Percentiles rank a stretch among this genome's conserved stretches.
These are phyloP conservation scores for Beris morrisii DNA, from an alignment of 2,888 invertebrate species.

Conservation along the genomic window DNA sequence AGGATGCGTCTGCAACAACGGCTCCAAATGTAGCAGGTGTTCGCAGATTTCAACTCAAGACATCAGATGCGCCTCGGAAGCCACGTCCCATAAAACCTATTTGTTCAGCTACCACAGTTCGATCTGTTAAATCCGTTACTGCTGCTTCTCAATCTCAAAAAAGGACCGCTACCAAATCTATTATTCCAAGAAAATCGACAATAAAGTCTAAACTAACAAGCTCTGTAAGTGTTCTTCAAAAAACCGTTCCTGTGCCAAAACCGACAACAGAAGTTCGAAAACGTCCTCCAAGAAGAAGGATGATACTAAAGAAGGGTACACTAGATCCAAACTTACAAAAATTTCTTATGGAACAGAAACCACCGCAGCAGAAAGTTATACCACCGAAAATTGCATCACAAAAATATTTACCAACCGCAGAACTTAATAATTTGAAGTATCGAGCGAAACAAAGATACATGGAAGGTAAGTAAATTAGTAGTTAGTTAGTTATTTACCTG, in stretches of 20 bases:
- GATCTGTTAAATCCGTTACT: too few relatives aligned
- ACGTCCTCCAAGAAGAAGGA: neutral
- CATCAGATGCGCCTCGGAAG: too few relatives aligned
- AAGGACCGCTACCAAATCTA: neutral
- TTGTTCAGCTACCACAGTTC: too few relatives aligned
- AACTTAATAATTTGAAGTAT: neutral
- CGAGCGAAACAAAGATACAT: neutral
- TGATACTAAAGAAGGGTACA: neutral
- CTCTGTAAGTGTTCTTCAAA: too few relatives aligned
- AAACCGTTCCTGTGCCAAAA: too few relatives aligned
- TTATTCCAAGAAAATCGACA: neutral
- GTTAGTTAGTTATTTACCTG: too few relatives aligned
- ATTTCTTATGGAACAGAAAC: neutral
- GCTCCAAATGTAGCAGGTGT: too few relatives aligned
- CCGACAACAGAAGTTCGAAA: neutral
- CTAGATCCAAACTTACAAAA: neutral
- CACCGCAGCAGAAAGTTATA: neutral
- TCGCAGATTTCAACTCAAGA: too few relatives aligned
- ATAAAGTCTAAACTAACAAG: neutral
- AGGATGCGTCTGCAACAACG: neutral
- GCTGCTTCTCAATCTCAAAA: neutral
- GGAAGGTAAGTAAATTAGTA: conserved; percentile 2
- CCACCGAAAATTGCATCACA: neutral
- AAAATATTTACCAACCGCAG: neutral
- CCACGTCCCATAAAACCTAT: too few relatives aligned